A percentile compares a stretch with the other conserved stretches of the same genome.
phyloP scores from a whole-genome alignment of 2,113 vertebrate species.

The Myrmecophaga tridactyla region DNA sequence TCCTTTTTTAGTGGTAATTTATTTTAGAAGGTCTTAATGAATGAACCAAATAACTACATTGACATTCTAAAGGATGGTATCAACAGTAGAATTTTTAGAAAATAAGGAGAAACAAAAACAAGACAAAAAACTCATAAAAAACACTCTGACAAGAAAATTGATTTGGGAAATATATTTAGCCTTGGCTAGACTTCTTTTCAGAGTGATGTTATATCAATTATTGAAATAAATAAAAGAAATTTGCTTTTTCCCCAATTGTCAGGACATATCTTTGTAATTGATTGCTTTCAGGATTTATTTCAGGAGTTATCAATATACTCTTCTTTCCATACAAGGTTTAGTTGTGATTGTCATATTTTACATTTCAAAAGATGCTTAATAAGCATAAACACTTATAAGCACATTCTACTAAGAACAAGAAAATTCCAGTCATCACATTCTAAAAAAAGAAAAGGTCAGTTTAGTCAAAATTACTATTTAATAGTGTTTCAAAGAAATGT shows the following conservation, averaged over 20 bases:
- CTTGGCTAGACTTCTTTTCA: background rate
- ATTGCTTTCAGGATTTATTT: conserved; percentile 2
- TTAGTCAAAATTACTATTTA: conserved; percentile 92
- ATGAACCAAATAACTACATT: background rate
- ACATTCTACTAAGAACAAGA: conserved; percentile 83
- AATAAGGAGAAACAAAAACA: background rate
- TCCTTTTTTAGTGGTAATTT: background rate
- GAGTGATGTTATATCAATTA: background rate
- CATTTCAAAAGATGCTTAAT: conserved; percentile 47
- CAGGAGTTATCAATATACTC: background rate
- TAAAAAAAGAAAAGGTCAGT: conserved; percentile 86
- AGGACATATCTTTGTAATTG: background rate
- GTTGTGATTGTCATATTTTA: background rate
- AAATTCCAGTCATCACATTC: conserved; percentile 82
- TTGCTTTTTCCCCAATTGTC: background rate
- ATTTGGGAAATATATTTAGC: background rate
- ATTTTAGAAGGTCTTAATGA: background rate
- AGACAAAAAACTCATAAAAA: background rate
- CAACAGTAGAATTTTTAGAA: background rate
- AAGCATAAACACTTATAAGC: conserved; percentile 54
- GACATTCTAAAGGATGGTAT: background rate
- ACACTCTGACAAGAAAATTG: background rate
- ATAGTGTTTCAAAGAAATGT: conserved; percentile 88
- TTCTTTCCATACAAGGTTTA: conserved; percentile 29
- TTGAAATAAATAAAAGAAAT: background rate